Percentiles rank a stretch among this genome's conserved stretches.
Conservation (phyloP, 2,113 vertebrate species). For the Eubucco bourcierii region DNA sequence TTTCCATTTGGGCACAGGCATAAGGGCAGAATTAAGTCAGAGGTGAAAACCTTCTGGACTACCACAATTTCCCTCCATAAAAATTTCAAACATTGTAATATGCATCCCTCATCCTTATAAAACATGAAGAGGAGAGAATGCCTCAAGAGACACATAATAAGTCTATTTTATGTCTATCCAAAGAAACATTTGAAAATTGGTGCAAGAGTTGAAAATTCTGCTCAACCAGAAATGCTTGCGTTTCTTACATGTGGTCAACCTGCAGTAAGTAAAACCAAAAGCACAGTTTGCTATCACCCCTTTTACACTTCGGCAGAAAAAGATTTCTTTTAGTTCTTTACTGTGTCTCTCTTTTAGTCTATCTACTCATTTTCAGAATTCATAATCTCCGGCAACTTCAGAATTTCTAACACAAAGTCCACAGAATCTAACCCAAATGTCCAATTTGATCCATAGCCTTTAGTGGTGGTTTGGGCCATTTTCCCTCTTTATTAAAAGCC, state of each 20-base stretch:
- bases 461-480: not conserved
- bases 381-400: not conserved
- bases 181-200: not conserved
- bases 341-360: not conserved
- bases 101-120: not conserved
- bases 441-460: not conserved
- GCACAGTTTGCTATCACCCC: not conserved
- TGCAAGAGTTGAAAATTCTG: not conserved
- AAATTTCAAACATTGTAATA: not conserved
- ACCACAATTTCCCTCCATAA: not conserved
- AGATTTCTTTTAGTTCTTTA: not conserved
- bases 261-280: not conserved
- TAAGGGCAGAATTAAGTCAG: not conserved
- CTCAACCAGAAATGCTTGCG: not conserved
- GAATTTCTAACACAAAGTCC: not conserved
- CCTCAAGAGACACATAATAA: not conserved
- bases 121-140: not conserved
- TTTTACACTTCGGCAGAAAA: not conserved
- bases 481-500: not conserved
- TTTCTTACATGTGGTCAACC: not conserved
- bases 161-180: not conserved
- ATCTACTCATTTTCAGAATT: not conserved
- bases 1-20: not conserved
- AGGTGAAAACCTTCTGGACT: not conserved
- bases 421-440: not conserved